A percentile compares a stretch with the other conserved stretches of the same genome.
Conservation (phyloP, 2,113 vertebrate species). For the Saiga tatarica region DNA sequence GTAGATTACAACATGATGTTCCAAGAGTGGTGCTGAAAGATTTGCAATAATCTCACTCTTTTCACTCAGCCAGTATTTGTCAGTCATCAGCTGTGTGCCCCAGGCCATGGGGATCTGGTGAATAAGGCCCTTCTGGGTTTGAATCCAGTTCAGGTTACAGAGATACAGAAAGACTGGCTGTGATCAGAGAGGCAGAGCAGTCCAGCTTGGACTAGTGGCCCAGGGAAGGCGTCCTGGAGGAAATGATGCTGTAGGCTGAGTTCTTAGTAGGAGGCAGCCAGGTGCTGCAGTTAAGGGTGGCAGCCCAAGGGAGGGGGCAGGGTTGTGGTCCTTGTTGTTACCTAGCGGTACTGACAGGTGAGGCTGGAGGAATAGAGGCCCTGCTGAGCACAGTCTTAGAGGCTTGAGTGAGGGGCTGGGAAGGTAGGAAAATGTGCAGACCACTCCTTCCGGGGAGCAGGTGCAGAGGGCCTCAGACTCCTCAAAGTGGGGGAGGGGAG, state of each 20-base stretch:
- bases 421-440: too few species aligned
- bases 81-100: background rate
- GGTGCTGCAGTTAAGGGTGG: background rate
- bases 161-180: too few species aligned
- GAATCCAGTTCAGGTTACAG: background rate
- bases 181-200: background rate
- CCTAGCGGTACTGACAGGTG: background rate
- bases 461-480: background rate
- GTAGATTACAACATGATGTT: background rate
- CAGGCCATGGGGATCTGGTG: rapidly evolving
- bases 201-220: background rate
- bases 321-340: background rate
- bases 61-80: background rate
- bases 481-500: rapidly evolving
- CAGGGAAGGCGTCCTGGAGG: background rate
- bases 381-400: background rate
- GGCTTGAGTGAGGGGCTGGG: background rate
- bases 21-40: background rate
- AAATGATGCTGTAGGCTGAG: background rate
- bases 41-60: background rate
- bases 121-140: background rate
- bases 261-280: background rate
- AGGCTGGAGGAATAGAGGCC: background rate
- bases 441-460: too few species aligned
- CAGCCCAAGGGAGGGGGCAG: rapidly evolving